Percentiles rank a stretch among this genome's conserved stretches.
Evolutionary conservation across 2,797 vertebrate species (phyloP).

Genomic region (Arctocebus calabarensis): DNA sequence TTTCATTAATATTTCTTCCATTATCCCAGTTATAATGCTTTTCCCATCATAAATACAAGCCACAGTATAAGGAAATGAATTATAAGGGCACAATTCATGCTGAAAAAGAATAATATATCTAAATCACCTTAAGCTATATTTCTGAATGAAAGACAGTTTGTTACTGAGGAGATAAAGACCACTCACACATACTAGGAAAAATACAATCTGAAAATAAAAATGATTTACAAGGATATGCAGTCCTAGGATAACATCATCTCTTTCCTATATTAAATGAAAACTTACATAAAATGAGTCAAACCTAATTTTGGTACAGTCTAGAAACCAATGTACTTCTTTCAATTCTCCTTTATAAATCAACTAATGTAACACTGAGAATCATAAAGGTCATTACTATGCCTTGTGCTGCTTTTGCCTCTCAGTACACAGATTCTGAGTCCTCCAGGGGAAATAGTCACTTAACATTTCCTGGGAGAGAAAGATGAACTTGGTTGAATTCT

Average conservation of each 20-base stretch:
- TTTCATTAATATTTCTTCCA: not conserved
- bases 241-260: not conserved
- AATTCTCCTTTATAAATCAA: not conserved
- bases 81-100: not conserved
- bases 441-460: too few relatives aligned
- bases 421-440: not conserved
- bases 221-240: conserved; percentile 22
- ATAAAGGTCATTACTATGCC: not conserved
- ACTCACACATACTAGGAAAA: not conserved
- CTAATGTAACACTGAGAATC: not conserved
- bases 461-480: not conserved
- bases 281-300: conserved; percentile 1
- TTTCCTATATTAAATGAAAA: not conserved
- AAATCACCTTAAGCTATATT: conserved; percentile 33
- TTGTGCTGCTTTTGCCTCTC: not conserved
- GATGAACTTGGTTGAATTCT: not conserved
- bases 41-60: not conserved
- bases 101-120: not conserved
- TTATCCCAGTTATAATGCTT: not conserved
- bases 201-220: not conserved
- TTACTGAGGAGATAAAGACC: conserved; percentile 55
- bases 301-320: not conserved
- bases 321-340: not conserved
- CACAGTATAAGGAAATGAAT: not conserved
- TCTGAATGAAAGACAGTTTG: not conserved